phyloP scores from a whole-genome alignment of 2,888 invertebrate species.

The Scrobipalpa atriplicella region DNA sequence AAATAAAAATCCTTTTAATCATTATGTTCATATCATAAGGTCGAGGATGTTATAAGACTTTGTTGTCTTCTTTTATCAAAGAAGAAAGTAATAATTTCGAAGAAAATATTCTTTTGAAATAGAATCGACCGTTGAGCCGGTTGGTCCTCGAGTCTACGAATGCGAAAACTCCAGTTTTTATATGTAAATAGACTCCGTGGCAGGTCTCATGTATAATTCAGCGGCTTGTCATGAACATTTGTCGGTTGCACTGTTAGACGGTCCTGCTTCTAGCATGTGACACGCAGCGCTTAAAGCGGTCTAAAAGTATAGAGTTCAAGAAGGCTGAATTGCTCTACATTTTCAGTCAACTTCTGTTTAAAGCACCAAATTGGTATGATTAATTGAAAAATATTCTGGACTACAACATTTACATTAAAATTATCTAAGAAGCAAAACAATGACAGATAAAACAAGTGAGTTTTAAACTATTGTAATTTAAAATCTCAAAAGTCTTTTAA shows the following conservation, averaged over 20 bases:
- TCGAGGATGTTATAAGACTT: no score
- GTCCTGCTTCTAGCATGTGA: constrained; percentile 37
- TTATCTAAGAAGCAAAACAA: constrained; percentile 8
- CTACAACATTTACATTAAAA: background rate
- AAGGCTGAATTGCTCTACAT: background rate
- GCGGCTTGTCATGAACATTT: constrained; percentile 77
- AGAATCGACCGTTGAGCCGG: constrained; percentile 25
- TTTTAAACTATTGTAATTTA: constrained; percentile 9
- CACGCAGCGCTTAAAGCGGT: constrained; percentile 7
- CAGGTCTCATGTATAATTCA: constrained; percentile 79
- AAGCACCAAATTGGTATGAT: background rate
- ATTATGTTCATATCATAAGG: no score
- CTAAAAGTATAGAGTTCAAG: background rate
- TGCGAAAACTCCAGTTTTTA: constrained; percentile 46
- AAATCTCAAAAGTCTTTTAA: background rate
- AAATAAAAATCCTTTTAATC: no score
- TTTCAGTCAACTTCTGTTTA: no score
- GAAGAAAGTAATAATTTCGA: background rate
- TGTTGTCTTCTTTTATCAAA: background rate
- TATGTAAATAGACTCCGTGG: constrained; percentile 71
- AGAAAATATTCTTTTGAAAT: background rate
- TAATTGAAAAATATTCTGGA: background rate
- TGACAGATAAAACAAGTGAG: background rate
- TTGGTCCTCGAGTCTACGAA: constrained; percentile 29
- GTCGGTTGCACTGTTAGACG: constrained; percentile 71